These are phyloP conservation scores for Lethenteron reissneri DNA, from an alignment of 2,113 vertebrate species.

Conservation along the genomic window DNA sequence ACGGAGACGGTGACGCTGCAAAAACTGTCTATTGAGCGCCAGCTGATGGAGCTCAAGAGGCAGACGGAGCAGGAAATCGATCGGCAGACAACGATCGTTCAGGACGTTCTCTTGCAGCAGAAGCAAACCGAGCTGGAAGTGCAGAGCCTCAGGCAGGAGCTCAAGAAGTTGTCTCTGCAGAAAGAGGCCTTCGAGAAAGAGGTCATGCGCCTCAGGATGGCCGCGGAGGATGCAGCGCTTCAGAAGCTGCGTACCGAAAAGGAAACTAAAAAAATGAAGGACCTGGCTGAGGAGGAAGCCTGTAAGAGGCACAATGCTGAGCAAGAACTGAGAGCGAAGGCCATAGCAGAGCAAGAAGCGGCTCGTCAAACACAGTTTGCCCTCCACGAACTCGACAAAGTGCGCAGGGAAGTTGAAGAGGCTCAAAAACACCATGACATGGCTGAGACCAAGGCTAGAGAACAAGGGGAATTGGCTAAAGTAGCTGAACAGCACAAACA, in stretches of 20 bases:
- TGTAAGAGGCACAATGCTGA: background rate
- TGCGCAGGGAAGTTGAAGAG: slow-evolving; percentile 22
- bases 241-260: background rate
- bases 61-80: background rate
- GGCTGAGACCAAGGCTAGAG: slow-evolving; percentile 50
- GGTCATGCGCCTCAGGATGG: background rate
- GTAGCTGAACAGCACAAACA: slow-evolving; percentile 54
- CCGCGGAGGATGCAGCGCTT: background rate
- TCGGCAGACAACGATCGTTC: background rate
- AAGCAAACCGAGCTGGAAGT: background rate
- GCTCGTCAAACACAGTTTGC: slow-evolving; percentile 63
- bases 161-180: slow-evolving; percentile 1
- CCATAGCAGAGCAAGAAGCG: slow-evolving; percentile 55
- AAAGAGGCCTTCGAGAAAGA: background rate
- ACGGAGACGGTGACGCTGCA: background rate
- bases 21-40: background rate
- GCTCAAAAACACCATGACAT: slow-evolving; percentile 55
- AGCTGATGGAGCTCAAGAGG: background rate
- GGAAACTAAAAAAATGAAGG: background rate
- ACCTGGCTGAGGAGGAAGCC: background rate
- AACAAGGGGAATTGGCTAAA: slow-evolving; percentile 52
- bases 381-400: slow-evolving; percentile 38
- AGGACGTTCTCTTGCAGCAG: background rate
- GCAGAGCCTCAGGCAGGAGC: background rate
- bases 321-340: slow-evolving; percentile 15